phyloP scores from a whole-genome alignment of 2,888 invertebrate genomes.

The Lasiommata megera region DNA sequence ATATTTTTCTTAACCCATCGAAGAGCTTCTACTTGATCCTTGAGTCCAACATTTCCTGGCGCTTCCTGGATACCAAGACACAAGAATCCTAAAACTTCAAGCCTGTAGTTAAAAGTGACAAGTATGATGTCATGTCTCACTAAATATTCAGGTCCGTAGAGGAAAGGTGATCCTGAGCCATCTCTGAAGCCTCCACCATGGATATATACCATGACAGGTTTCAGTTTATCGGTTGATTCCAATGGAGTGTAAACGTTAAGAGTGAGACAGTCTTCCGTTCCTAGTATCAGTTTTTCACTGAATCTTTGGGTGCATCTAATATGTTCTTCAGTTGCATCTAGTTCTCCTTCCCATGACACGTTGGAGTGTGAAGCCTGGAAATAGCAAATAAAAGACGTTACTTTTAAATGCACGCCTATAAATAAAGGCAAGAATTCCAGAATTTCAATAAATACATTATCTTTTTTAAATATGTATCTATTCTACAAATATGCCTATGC shows the following conservation, averaged over 20 bases:
- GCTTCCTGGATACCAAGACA: slow-evolving; percentile 67
- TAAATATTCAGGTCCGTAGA: slow-evolving; percentile 66
- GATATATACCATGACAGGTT: slow-evolving; percentile 71
- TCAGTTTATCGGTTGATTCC: slow-evolving; percentile 26
- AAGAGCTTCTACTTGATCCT: slow-evolving; percentile 66
- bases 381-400: no score
- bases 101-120: slow-evolving; percentile 66
- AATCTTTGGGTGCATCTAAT: slow-evolving; percentile 63
- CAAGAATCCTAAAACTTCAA: slow-evolving; percentile 66
- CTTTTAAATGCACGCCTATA: no score
- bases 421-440: no score
- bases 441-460: no score
- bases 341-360: slow-evolving; percentile 54
- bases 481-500: no score
- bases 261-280: slow-evolving; percentile 63
- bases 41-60: slow-evolving; percentile 67
- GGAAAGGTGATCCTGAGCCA: slow-evolving; percentile 60
- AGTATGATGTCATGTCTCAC: slow-evolving; percentile 59
- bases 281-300: slow-evolving; percentile 44
- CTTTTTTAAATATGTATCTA: no score
- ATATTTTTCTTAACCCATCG: slow-evolving; percentile 65
- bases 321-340: slow-evolving; percentile 57
- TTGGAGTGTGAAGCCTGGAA: slow-evolving; percentile 56
- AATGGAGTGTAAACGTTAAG: slow-evolving; percentile 64
- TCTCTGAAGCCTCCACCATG: slow-evolving; percentile 71